Evolutionary conservation across 2,113 vertebrate species (phyloP).

Genomic region (Dasyornis broadbenti): DNA sequence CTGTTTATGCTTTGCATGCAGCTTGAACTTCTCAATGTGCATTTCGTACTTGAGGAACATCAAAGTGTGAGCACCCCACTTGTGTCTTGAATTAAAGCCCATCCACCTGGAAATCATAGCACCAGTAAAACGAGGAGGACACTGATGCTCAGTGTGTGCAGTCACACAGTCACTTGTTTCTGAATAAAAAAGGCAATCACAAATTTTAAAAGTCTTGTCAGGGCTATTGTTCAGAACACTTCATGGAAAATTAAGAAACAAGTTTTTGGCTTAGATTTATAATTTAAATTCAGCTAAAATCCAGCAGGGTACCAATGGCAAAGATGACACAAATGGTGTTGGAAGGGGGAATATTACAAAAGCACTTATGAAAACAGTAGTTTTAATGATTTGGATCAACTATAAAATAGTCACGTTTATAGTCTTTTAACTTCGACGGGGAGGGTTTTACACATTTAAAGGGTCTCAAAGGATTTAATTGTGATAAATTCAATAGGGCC

Average conservation of each 20-base stretch:
- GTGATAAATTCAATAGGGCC: background rate
- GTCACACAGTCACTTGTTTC: background rate
- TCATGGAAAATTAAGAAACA: background rate
- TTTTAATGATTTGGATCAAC: background rate
- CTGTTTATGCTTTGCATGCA: conserved; percentile 13
- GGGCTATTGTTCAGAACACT: background rate
- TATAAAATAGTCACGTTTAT: background rate
- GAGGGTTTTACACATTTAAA: background rate
- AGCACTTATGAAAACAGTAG: background rate
- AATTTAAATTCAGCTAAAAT: background rate
- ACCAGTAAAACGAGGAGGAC: background rate
- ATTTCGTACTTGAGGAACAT: background rate
- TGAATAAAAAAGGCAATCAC: background rate
- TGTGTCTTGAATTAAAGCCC: background rate
- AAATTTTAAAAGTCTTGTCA: background rate
- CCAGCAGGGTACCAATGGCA: background rate
- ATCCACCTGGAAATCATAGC: background rate
- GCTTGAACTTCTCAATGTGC: background rate
- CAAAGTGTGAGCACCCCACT: background rate
- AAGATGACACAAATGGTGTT: background rate
- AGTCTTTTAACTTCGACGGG: background rate
- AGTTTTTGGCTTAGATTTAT: background rate
- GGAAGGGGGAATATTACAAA: background rate
- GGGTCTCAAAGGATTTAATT: background rate
- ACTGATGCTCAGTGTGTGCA: background rate